Evolutionary conservation across 2,113 vertebrate species (phyloP).

Genomic region (Corythaixoides concolor): DNA sequence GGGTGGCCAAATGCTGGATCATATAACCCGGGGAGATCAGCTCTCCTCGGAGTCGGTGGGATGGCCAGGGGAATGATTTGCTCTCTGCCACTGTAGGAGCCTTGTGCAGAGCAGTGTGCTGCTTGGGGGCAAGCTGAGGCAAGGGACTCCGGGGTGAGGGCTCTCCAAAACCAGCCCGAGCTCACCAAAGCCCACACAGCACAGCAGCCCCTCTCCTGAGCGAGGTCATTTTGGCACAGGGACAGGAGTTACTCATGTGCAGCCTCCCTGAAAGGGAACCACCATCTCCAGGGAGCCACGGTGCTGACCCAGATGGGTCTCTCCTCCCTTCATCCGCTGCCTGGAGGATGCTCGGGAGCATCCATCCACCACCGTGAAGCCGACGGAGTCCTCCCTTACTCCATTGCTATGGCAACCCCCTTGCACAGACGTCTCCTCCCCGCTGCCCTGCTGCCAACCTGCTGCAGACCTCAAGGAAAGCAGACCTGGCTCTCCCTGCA

Average conservation of each 20-base stretch:
- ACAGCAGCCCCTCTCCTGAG: not conserved
- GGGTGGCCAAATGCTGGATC: not conserved
- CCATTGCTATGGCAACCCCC: conserved; percentile 50
- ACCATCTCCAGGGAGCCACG: not conserved
- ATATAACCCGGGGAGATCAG: not conserved
- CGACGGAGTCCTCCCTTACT: not conserved
- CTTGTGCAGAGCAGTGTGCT: not conserved
- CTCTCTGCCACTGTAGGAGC: not conserved
- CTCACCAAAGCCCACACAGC: not conserved
- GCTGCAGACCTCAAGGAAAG: not conserved
- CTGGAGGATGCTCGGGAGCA: not conserved
- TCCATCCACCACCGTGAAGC: not conserved
- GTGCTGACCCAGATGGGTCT: not conserved
- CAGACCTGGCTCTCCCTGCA: not conserved
- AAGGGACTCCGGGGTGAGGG: not conserved
- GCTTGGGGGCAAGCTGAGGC: not conserved
- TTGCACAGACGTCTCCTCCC: not conserved
- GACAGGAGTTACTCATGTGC: not conserved
- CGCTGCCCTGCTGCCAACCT: not conserved
- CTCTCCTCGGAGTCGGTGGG: rapidly evolving
- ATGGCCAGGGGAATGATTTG: rapidly evolving
- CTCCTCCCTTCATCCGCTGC: not conserved
- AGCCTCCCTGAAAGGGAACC: not conserved
- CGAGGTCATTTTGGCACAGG: not conserved
- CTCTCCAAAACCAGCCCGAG: not conserved